Base-by-base conservation (phyloP, 2,113 vertebrate genomes). In the Syngnathus scovelli region DNA sequence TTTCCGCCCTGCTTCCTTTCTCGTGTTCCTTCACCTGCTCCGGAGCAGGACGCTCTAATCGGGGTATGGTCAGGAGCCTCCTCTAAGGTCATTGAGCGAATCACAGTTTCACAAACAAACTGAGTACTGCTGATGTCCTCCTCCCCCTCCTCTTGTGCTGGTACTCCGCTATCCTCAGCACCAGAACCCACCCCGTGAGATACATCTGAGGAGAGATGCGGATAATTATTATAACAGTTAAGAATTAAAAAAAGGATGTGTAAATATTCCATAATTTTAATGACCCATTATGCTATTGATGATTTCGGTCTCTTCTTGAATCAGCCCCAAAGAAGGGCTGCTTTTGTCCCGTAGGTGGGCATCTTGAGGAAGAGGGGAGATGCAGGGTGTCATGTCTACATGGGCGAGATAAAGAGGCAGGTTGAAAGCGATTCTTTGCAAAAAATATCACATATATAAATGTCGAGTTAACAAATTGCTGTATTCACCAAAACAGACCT, bases 51-150 rank as follows among this genome's bases (percentile, higher is more conserved):
- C 67, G 87, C 92, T 54, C 89, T 91, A 21, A 92, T 89, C 2
- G 91, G 91, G 4, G 75, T 80, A 66, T 92, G 94, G 80, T 96
- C 94, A 23, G 94, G 93, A 4, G 91, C 92, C 48, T 95, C 94
- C 82, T 96, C 94, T 76, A 95, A 80, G 0, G 95, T 95, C 44
- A 96, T 91, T 6, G 96, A 98, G 44, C 94, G 91, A 75, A 96
- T 98, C 7, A 98, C 94, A 9, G 95, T 96, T 84, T 98, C 95
- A 59, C 95, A 98, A 36, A 97, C 95, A 84, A 96, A 98, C 83
- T 96, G 95, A n/a, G 92, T 94, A 37, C 95, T 93, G 15, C 94
- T 96, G 86, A 95, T 90, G 66, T 96, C 94, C 62, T 95, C 94
- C 15, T 95, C 94, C 8, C 92, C 90, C 75, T 97, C 95, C 65